phyloP scores from a whole-genome alignment of 35 echinoderm and acorn worm genomes.

The Patiria miniata region DNA sequence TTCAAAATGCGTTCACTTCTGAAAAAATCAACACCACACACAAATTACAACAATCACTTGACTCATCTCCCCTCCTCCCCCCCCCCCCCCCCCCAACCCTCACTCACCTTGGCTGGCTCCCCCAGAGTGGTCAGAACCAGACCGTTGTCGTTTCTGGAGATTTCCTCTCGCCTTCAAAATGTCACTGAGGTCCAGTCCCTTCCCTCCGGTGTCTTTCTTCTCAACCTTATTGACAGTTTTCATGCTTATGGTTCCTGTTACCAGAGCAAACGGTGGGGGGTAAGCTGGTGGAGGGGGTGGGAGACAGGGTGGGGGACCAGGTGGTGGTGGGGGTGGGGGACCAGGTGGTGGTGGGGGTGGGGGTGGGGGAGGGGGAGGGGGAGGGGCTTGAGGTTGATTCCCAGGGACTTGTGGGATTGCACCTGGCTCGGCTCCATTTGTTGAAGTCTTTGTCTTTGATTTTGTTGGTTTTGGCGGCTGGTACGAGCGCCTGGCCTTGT shows the following conservation, averaged over 20 bases:
- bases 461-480: constrained; percentile 1
- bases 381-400: not conserved
- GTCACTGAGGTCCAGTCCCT: constrained; percentile 27
- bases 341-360: constrained; percentile 20
- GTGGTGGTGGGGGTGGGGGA: constrained; percentile 24
- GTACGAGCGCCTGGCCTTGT: not conserved
- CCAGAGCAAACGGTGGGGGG: constrained; percentile 14
- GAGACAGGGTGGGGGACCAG: constrained; percentile 31
- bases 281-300: not conserved
- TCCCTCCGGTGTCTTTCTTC: not conserved
- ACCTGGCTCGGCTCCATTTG: not conserved
- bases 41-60: too few species aligned
- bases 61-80: too few species aligned
- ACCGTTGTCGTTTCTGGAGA: constrained; percentile 18
- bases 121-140: not conserved
- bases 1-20: too few species aligned
- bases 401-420: not conserved
- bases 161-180: constrained; percentile 30
- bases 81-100: too few species aligned
- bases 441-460: not conserved
- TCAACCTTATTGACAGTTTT: not conserved
- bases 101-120: constrained; percentile 35
- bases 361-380: constrained; percentile 37
- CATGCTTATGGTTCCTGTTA: not conserved
- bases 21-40: too few species aligned